Percentiles rank a stretch among this genome's conserved stretches.
Evolutionary conservation across 1,140 invertebrate genomes (phyloP).

Genomic region (Onthophagus taurus): DNA sequence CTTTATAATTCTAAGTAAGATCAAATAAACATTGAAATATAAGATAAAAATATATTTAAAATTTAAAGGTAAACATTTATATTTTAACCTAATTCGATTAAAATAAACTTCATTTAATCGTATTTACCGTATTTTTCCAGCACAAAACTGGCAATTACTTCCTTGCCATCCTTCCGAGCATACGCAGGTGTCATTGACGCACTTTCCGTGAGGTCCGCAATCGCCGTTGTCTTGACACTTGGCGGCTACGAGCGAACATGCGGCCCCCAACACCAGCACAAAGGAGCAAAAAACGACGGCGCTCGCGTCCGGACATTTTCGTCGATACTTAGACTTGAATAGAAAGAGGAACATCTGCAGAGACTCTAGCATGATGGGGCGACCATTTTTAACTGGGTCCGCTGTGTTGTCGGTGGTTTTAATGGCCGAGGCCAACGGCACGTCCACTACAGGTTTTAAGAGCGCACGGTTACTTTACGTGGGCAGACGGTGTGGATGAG

Average conservation of each 20-base stretch:
- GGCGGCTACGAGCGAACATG: slow-evolving; percentile 36
- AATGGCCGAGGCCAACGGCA: too few species aligned
- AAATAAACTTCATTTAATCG: background rate
- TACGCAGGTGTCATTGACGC: slow-evolving; percentile 75
- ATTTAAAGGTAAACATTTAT: background rate
- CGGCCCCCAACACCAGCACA: slow-evolving; percentile 29
- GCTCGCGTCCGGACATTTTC: slow-evolving; percentile 52
- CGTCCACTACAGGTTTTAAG: too few species aligned
- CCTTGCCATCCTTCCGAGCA: slow-evolving; percentile 88
- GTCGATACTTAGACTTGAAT: slow-evolving; percentile 73
- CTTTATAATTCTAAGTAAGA: too few species aligned
- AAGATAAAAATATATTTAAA: background rate
- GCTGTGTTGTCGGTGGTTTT: too few species aligned
- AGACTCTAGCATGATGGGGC: slow-evolving; percentile 58
- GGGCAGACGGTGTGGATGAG: too few species aligned
- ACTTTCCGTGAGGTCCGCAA: slow-evolving; percentile 62
- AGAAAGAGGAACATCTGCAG: slow-evolving; percentile 76
- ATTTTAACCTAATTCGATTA: too few species aligned
- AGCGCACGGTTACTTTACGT: too few species aligned
- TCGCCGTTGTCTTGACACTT: slow-evolving; percentile 44
- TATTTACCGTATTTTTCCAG: slow-evolving; percentile 81
- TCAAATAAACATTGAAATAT: too few species aligned
- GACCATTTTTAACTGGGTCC: too few species aligned
- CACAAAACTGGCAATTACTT: slow-evolving; percentile 77
- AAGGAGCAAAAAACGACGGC: slow-evolving; percentile 43